Base-by-base conservation (phyloP, 2,113 vertebrate genomes). In the Lasiurus cinereus region DNA sequence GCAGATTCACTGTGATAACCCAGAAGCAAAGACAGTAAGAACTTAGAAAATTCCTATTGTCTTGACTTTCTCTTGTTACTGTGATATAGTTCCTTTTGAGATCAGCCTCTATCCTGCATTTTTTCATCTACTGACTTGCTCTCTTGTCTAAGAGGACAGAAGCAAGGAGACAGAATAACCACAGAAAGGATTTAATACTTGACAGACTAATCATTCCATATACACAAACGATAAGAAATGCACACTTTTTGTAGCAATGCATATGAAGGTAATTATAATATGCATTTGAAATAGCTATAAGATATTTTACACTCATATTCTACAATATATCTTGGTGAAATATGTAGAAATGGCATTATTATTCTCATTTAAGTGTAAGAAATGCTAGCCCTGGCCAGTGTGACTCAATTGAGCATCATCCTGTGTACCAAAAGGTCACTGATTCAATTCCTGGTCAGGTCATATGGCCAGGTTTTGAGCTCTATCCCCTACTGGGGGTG, bases 1-100 rank as follows among this genome's bases (percentile, higher is more conserved):
- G 78, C 31, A 31, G 48, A 69, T 73, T 90, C 73, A 70, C 27
- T 46, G 56, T 90, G 39, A 66, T 56, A 88, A 80, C 14, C 21
- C 67, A 72, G 31, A 80, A 56, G 0, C 64, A 72, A 90, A 76
- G 39, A 31, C 18, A 52, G 29, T 9, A 69, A 39, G 15, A 83
- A 59, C 27, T 83, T 96, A n/a, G 69, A 69, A 88, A 62, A 24
- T 87, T n/a, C n/a, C n/a, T n/a, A n/a, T n/a, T n/a, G n/a, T n/a
- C n/a, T 22, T 1, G 31, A 54, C 56, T 78, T 73, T 83, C 14
- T 19, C 21, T 31, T 33, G 2, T 69, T 87, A 5, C 24, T 8
- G 1, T 29, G 10, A 14, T 54, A 13, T 15, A 24, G 3, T 54
- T 78, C 9, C 48, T 84, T 94, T 96, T 6, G 10, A 85, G 72